Percentiles rank a stretch among this genome's conserved stretches.
phyloP scores from a whole-genome alignment of 2,888 invertebrate genomes.

The Exocentrus adspersus region DNA sequence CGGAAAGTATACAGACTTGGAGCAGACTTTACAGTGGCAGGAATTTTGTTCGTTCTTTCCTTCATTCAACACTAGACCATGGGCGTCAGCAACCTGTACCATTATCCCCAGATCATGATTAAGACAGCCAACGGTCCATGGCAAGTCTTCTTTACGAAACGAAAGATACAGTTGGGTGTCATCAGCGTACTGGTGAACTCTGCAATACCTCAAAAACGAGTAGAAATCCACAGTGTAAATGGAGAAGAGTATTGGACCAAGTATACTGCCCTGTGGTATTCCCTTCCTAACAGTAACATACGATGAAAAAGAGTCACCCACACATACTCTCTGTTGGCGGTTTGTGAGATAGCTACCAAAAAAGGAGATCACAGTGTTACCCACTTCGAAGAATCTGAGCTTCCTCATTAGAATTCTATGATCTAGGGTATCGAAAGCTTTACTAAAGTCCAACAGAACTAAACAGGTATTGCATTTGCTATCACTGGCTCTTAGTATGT shows the following conservation, averaged over 20 bases:
- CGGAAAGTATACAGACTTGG: too few species aligned
- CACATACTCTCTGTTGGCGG: too few species aligned
- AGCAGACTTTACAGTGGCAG: too few species aligned
- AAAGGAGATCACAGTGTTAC: background rate
- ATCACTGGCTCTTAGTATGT: conserved; percentile 8
- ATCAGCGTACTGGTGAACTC: conserved; percentile 2
- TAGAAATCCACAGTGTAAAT: conserved; percentile 3
- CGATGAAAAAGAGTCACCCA: too few species aligned
- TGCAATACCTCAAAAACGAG: too few species aligned
- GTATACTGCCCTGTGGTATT: too few species aligned
- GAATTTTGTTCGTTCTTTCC: too few species aligned
- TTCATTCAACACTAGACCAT: background rate
- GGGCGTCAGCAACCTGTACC: background rate
- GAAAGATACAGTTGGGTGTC: background rate
- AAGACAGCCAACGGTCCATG: background rate
- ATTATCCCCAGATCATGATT: background rate
- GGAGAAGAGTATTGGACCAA: background rate
- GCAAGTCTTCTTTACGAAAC: background rate
- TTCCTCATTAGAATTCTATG: background rate
- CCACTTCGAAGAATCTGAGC: background rate
- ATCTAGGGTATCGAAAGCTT: conserved; percentile 4
- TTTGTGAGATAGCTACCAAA: background rate
- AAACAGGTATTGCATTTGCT: background rate
- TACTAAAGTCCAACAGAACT: conserved; percentile 4
- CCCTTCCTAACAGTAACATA: too few species aligned